phyloP scores from a whole-genome alignment of 2,797 vertebrate species.

The Novumbra hubbsi region DNA sequence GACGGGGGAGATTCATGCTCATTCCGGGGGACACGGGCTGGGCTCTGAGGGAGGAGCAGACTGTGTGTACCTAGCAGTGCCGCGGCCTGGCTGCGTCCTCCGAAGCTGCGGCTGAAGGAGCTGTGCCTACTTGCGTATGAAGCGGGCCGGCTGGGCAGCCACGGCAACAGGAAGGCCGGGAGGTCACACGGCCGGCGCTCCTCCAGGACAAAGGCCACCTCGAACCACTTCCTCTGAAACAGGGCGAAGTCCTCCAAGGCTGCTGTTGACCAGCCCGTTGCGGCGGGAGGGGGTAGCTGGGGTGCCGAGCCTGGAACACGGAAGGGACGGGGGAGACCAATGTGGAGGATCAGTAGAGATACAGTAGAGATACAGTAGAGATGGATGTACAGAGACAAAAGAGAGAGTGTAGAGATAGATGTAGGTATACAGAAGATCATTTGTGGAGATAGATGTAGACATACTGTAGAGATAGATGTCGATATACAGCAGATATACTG shows the following conservation, averaged over 20 bases:
- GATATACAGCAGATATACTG: neutral
- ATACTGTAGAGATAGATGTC: slow-evolving; percentile 4
- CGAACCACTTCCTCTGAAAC: slow-evolving; percentile 98
- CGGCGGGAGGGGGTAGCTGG: slow-evolving; percentile 70
- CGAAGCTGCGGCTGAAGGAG: slow-evolving; percentile 99
- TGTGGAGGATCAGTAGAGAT: slow-evolving; percentile 2
- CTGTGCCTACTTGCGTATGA: slow-evolving; percentile 99
- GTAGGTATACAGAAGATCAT: too few relatives aligned
- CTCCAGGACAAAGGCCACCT: slow-evolving; percentile 92
- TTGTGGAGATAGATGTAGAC: neutral
- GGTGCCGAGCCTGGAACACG: slow-evolving; percentile 45
- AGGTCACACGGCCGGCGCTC: slow-evolving; percentile 91
- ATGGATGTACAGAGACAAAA: neutral
- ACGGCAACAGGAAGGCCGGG: slow-evolving; percentile 91
- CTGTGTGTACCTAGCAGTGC: slow-evolving; percentile 90
- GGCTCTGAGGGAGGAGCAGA: slow-evolving; percentile 43
- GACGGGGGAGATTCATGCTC: neutral
- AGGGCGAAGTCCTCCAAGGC: slow-evolving; percentile 89
- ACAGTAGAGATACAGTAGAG: neutral
- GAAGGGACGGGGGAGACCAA: neutral
- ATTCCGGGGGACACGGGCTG: slow-evolving; percentile 6
- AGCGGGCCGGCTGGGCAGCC: slow-evolving; percentile 94
- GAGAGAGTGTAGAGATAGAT: too few relatives aligned
- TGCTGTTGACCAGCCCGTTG: slow-evolving; percentile 79
- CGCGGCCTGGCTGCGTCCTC: slow-evolving; percentile 97